A percentile compares a stretch with the other conserved stretches of the same genome.
Conservation (phyloP, 2,888 invertebrate genomes). For the Hypomecis punctinalis region DNA sequence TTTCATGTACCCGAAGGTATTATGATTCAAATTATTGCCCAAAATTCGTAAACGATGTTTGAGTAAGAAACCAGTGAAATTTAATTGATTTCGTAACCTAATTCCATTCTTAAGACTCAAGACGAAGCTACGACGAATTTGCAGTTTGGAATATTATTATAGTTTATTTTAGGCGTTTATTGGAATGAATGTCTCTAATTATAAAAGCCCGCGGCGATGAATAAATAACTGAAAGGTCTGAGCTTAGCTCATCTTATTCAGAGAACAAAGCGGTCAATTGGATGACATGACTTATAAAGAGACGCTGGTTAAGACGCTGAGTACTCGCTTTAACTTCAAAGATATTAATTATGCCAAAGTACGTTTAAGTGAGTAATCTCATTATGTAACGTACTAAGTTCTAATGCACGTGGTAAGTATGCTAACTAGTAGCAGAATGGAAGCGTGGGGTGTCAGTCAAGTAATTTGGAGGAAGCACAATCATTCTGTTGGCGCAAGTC, state of each 20-base stretch:
- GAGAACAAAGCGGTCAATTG: slow-evolving; percentile 16
- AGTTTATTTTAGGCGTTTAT: slow-evolving; percentile 27
- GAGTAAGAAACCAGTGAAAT: slow-evolving; percentile 43
- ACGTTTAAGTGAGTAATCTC: slow-evolving; percentile 32
- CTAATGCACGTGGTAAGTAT: slow-evolving; percentile 58
- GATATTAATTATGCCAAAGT: slow-evolving; percentile 15
- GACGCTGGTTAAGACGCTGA: background rate
- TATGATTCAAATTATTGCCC: slow-evolving; percentile 43
- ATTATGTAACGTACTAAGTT: slow-evolving; percentile 55
- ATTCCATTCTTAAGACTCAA: slow-evolving; percentile 44
- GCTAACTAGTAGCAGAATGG: slow-evolving; percentile 67
- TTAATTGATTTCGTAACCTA: slow-evolving; percentile 42
- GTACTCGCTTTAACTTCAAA: background rate
- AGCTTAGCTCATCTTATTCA: slow-evolving; percentile 9
- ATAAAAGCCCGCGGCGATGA: slow-evolving; percentile 15
- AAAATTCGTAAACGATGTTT: slow-evolving; percentile 41
- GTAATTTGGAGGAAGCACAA: slow-evolving; percentile 67
- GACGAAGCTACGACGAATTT: slow-evolving; percentile 27
- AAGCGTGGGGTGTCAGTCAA: slow-evolving; percentile 68
- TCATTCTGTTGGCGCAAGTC: slow-evolving; percentile 39
- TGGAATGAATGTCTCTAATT: slow-evolving; percentile 22
- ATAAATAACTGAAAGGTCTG: slow-evolving; percentile 20
- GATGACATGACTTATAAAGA: slow-evolving; percentile 7
- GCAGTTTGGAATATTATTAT: slow-evolving; percentile 19
- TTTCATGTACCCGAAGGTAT: slow-evolving; percentile 32